These are phyloP conservation scores for Orthonychiurus folsomi DNA, from an alignment of 2,888 invertebrate genomes.

Conservation along the genomic window DNA sequence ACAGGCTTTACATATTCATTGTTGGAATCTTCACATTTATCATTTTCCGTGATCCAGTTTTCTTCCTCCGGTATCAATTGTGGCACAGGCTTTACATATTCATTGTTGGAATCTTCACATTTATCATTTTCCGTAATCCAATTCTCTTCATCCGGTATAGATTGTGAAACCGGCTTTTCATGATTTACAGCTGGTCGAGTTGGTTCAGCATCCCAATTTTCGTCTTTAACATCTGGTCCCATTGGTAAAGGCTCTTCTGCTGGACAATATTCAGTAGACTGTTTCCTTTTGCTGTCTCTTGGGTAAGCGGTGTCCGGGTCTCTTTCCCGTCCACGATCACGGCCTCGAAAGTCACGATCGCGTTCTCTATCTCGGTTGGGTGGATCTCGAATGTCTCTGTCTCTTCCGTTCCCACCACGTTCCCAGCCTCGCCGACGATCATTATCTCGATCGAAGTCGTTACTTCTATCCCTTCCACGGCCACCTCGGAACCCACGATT, in stretches of 20 bases:
- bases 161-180: too few species aligned
- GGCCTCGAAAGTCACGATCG: slow-evolving; percentile 13
- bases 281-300: not conserved
- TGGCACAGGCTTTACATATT: too few species aligned
- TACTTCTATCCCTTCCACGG: slow-evolving; percentile 7
- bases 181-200: too few species aligned
- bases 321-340: slow-evolving; percentile 11
- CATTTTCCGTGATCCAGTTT: too few species aligned
- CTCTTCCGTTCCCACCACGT: slow-evolving; percentile 18
- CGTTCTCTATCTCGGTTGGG: slow-evolving; percentile 20
- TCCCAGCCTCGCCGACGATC: slow-evolving; percentile 19
- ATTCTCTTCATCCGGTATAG: not conserved
- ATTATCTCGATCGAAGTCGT: slow-evolving; percentile 19
- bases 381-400: slow-evolving; percentile 10
- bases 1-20: too few species aligned
- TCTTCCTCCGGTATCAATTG: too few species aligned
- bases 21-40: too few species aligned
- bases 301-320: not conserved
- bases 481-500: slow-evolving; percentile 5
- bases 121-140: too few species aligned
- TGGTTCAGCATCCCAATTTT: not conserved
- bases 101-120: too few species aligned
- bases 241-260: not conserved
- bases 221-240: not conserved
- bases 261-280: not conserved